These are phyloP conservation scores for Chrysogorgia sp. DNA, from an alignment of 92 coral and sea anemone species.

Conservation along the genomic window DNA sequence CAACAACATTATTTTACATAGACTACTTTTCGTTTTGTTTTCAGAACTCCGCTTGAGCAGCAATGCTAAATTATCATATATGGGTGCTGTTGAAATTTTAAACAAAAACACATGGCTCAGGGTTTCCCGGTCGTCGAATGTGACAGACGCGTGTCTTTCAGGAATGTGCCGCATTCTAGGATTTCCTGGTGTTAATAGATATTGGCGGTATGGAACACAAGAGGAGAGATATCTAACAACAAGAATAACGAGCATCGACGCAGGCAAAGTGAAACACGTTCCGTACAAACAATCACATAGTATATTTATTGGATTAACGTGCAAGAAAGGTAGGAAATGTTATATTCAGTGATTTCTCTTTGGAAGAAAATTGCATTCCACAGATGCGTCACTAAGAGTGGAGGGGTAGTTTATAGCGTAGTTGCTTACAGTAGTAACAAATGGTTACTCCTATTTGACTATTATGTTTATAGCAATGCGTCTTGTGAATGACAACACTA, in stretches of 20 bases:
- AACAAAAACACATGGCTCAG: not conserved
- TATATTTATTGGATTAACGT: not conserved
- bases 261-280: not conserved
- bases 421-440: not conserved
- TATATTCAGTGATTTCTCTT: not conserved
- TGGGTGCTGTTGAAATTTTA: not conserved
- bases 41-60: not conserved
- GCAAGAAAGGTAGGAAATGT: constrained; percentile 1
- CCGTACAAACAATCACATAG: not conserved
- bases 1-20: not conserved
- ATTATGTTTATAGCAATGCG: not conserved
- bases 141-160: not conserved
- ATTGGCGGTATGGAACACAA: not conserved
- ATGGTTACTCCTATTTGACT: not conserved
- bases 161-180: not conserved
- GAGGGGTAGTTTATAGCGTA: not conserved
- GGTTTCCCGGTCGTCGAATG: not conserved
- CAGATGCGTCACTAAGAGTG: not conserved
- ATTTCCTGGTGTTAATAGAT: constrained; percentile 1
- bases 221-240: not conserved
- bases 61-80: not conserved
- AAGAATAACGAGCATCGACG: not conserved
- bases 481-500: not conserved
- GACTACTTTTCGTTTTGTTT: not conserved
- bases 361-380: no score